Percentiles rank a stretch among this genome's conserved stretches.
phyloP scores from a whole-genome alignment of 2,797 vertebrate genomes.

The Thamnophis elegans region DNA sequence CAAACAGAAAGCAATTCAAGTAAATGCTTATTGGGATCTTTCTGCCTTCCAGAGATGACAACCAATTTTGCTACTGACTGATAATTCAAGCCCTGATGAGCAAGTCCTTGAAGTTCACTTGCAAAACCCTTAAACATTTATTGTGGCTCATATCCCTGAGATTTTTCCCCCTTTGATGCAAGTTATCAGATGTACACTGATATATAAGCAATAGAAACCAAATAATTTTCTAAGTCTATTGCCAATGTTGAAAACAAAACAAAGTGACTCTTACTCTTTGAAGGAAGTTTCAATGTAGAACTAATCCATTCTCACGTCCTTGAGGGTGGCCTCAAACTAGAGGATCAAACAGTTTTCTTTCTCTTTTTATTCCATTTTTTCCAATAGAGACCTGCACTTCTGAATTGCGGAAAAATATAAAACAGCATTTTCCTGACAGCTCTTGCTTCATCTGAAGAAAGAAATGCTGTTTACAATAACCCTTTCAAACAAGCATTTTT shows the following conservation, averaged over 20 bases:
- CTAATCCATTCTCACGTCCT: not conserved
- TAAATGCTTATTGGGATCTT: slow-evolving; percentile 11
- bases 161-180: not conserved
- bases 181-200: slow-evolving; percentile 33
- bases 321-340: not conserved
- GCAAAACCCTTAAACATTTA: slow-evolving; percentile 38
- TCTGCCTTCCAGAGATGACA: not conserved
- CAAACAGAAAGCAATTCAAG: slow-evolving; percentile 6
- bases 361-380: not conserved
- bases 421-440: not conserved
- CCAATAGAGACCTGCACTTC: not conserved
- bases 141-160: slow-evolving; percentile 12
- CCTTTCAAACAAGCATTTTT: not conserved
- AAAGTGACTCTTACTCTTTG: not conserved
- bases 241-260: not conserved
- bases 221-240: not conserved
- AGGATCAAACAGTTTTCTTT: not conserved
- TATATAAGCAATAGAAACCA: not conserved
- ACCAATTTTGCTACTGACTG: slow-evolving; percentile 37
- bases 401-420: not conserved
- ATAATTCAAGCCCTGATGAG: slow-evolving; percentile 47
- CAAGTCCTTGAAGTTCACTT: slow-evolving; percentile 48
- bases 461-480: not conserved
- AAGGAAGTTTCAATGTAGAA: not conserved
- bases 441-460: not conserved